Evolutionary conservation across 2,113 vertebrate genomes (phyloP).

Genomic region (Ranitomeya variabilis): DNA sequence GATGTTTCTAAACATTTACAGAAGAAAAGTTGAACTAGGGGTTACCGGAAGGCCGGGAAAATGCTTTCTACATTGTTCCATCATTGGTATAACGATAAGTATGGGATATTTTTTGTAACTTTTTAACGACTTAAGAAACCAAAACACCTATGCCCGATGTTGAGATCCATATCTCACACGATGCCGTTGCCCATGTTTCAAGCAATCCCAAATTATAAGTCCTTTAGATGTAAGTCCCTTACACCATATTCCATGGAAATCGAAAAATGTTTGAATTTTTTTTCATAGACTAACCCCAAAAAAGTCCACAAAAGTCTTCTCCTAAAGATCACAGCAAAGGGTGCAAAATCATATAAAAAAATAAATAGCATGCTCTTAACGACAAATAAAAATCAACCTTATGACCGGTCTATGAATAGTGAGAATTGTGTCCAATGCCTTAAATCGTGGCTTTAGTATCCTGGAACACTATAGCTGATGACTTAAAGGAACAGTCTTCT

Average conservation of each 20-base stretch:
- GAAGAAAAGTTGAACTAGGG: no score
- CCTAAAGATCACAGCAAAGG: slow-evolving; percentile 56
- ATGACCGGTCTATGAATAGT: slow-evolving; percentile 64
- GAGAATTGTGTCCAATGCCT: slow-evolving; percentile 63
- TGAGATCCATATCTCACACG: not conserved
- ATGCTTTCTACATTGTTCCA: no score
- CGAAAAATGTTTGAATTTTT: not conserved
- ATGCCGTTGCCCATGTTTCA: not conserved
- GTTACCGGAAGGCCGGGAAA: no score
- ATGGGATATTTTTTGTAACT: no score
- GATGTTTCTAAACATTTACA: not conserved
- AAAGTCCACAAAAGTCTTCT: not conserved
- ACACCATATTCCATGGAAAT: not conserved
- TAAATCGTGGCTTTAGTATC: slow-evolving; percentile 66
- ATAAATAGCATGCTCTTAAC: slow-evolving; percentile 64
- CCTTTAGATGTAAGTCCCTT: not conserved
- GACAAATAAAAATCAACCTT: slow-evolving; percentile 64
- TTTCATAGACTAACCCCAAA: not conserved
- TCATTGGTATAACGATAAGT: no score
- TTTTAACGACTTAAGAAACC: not conserved
- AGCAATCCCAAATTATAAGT: not conserved
- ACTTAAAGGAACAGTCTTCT: not conserved
- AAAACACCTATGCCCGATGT: not conserved
- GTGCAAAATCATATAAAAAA: slow-evolving; percentile 64
- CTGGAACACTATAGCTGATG: slow-evolving; percentile 34